Conservation (phyloP, 2,888 invertebrate genomes). For the Syritta pipiens region DNA sequence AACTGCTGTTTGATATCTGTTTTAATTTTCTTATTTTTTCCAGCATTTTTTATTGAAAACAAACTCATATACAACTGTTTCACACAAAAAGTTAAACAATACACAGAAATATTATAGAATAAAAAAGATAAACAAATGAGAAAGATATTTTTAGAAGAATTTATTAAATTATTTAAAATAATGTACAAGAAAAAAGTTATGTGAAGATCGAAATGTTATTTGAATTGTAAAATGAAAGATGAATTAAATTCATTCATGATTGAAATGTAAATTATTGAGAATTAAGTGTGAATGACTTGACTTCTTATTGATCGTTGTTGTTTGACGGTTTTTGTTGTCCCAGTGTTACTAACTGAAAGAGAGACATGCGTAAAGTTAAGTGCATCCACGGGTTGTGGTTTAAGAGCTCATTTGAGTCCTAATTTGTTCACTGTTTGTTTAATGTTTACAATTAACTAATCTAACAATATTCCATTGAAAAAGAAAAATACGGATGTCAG, state of each 20-base stretch:
- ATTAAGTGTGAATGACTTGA: neutral
- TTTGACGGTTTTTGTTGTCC: no score
- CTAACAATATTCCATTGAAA: no score
- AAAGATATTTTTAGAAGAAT: constrained; percentile 58
- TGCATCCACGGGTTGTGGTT: no score
- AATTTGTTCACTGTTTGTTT: no score
- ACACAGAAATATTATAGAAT: constrained; percentile 23
- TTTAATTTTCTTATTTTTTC: constrained; percentile 47
- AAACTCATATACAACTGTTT: constrained; percentile 28
- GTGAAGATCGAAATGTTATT: constrained; percentile 45
- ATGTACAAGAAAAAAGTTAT: neutral
- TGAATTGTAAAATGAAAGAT: constrained; percentile 2
- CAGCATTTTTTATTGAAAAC: constrained; percentile 49
- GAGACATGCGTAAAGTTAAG: no score
- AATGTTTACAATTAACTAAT: no score
- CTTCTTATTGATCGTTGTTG: no score
- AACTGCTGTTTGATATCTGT: constrained; percentile 34
- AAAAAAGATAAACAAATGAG: constrained; percentile 5
- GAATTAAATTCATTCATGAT: constrained; percentile 25
- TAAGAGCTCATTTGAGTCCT: no score
- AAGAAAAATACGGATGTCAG: no score
- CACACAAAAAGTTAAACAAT: constrained; percentile 16
- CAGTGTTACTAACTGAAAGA: no score
- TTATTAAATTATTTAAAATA: constrained; percentile 46
- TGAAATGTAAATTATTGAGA: neutral